A percentile compares a stretch with the other conserved stretches of the same genome.
These are phyloP conservation scores for Ceratosolen solmsi DNA, from an alignment of 1,140 invertebrate genomes.

Conservation along the genomic window DNA sequence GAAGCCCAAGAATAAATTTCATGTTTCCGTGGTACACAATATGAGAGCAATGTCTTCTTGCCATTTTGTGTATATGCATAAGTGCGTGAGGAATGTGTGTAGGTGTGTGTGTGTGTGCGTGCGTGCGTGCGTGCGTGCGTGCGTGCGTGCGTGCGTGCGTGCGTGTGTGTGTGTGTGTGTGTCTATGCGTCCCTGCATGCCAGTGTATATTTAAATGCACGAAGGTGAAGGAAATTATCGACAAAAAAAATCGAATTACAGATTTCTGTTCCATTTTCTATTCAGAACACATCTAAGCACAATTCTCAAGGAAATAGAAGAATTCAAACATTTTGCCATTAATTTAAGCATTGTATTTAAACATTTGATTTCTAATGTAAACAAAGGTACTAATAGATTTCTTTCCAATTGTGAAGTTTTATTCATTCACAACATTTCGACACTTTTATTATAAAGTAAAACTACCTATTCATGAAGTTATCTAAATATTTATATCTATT, in stretches of 20 bases:
- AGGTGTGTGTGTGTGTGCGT: too few relatives aligned
- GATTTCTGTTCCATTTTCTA: not conserved
- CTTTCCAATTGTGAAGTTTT: too few relatives aligned
- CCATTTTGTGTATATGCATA: too few relatives aligned
- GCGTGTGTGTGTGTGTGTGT: too few relatives aligned
- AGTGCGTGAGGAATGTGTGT: too few relatives aligned
- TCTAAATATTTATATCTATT: too few relatives aligned
- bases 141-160: too few relatives aligned
- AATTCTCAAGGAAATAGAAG: not conserved
- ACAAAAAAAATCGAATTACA: not conserved
- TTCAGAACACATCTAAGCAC: not conserved
- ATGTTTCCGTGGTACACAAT: not conserved
- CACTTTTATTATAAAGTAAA: too few relatives aligned
- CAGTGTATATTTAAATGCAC: not conserved
- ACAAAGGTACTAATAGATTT: not conserved
- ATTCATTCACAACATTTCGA: too few relatives aligned
- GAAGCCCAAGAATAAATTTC: conserved; percentile 24
- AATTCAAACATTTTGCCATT: not conserved
- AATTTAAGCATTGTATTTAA: not conserved
- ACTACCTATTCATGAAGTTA: too few relatives aligned
- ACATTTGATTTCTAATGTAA: not conserved
- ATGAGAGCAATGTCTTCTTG: not conserved
- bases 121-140: too few relatives aligned
- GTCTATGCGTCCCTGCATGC: too few relatives aligned
- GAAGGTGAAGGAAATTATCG: not conserved